Evolutionary conservation across 2,113 vertebrate genomes (phyloP).

Genomic region (Scatophagus argus): DNA sequence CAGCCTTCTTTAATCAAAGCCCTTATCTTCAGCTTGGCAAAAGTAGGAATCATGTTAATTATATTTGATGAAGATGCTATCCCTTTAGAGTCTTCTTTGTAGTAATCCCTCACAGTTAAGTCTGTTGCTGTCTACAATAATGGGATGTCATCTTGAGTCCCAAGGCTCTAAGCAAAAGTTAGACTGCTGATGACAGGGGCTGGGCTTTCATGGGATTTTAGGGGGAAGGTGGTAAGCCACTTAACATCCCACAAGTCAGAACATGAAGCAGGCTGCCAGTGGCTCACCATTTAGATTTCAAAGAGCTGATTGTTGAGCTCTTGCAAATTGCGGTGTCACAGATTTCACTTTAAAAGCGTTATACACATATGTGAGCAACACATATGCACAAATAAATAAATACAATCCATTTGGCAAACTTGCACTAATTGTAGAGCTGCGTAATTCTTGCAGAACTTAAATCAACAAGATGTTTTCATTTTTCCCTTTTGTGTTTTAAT

Average conservation of each 20-base stretch:
- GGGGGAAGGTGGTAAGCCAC: constrained; percentile 69
- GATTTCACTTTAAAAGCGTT: constrained; percentile 49
- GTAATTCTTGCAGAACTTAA: constrained; percentile 23
- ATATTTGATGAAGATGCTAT: constrained; percentile 56
- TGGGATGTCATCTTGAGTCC: constrained; percentile 60
- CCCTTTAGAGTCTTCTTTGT: constrained; percentile 51
- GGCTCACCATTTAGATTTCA: constrained; percentile 63
- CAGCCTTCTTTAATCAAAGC: constrained; percentile 48
- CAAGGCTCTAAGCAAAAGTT: constrained; percentile 41
- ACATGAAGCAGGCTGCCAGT: constrained; percentile 52
- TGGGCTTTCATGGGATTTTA: constrained; percentile 69
- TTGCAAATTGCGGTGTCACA: constrained; percentile 47
- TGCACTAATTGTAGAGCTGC: constrained; percentile 10
- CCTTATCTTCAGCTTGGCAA: constrained; percentile 54
- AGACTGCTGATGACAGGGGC: constrained; percentile 60
- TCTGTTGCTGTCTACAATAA: constrained; percentile 56
- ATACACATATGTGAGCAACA: constrained; percentile 13
- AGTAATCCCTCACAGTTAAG: constrained; percentile 55
- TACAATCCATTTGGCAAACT: constrained; percentile 42
- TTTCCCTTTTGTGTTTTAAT: constrained; percentile 14
- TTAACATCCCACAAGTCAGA: constrained; percentile 69
- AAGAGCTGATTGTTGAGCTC: constrained; percentile 61
- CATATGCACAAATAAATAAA: constrained; percentile 34
- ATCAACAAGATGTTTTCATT: constrained; percentile 22
- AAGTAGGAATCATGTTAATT: constrained; percentile 54